These are phyloP conservation scores for Argyresthia goedartella DNA, from an alignment of 2,888 invertebrate genomes.

Conservation along the genomic window DNA sequence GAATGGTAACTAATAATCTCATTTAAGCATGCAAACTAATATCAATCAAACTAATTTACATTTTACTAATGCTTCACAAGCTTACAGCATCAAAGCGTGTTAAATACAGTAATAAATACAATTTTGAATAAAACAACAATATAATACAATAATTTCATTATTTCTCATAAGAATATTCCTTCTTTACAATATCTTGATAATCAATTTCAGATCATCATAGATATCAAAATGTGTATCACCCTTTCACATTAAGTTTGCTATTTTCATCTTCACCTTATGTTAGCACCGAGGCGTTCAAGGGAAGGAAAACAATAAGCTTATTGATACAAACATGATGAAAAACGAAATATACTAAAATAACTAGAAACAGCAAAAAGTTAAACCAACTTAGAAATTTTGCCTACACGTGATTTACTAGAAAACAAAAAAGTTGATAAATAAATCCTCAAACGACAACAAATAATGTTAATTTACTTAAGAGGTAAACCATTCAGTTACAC, in stretches of 20 bases:
- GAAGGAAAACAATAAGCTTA: background rate
- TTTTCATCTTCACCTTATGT: background rate
- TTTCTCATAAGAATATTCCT: background rate
- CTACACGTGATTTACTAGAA: slow-evolving; percentile 32
- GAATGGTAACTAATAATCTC: background rate
- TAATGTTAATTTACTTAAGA: slow-evolving; percentile 33
- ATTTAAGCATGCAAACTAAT: slow-evolving; percentile 2
- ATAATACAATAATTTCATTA: slow-evolving; percentile 2
- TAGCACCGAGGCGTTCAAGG: background rate
- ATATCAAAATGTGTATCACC: background rate
- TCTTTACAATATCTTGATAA: background rate
- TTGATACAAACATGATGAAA: background rate
- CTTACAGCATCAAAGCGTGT: background rate
- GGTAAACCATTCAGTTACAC: slow-evolving; percentile 1
- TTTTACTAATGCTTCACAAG: background rate
- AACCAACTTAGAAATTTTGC: slow-evolving; percentile 24
- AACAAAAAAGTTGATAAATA: slow-evolving; percentile 32
- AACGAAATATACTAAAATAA: slow-evolving; percentile 1
- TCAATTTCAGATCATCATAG: background rate
- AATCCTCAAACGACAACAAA: slow-evolving; percentile 38
- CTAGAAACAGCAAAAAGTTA: slow-evolving; percentile 11
- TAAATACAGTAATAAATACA: background rate
- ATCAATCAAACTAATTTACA: background rate
- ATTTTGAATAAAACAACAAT: too few relatives aligned
- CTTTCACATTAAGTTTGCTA: background rate